Evolutionary conservation across 2,888 invertebrate genomes (phyloP).

Genomic region (Tiliacea citrago): DNA sequence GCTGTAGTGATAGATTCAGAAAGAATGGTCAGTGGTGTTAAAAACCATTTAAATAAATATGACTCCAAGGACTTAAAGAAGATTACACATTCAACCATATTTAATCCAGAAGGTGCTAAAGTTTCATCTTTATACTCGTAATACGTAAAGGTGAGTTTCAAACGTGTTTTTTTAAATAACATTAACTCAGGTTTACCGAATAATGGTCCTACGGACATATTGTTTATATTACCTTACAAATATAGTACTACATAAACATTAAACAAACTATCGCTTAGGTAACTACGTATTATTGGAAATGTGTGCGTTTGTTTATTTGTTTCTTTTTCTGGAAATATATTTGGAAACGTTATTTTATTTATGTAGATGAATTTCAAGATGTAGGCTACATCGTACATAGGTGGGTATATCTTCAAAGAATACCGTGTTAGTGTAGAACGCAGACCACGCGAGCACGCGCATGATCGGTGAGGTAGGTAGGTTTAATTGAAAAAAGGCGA

Average conservation of each 20-base stretch:
- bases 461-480: too few species aligned
- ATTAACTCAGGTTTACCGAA: slow-evolving; percentile 71
- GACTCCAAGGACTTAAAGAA: slow-evolving; percentile 20
- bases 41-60: slow-evolving; percentile 32
- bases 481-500: background rate
- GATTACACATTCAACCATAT: slow-evolving; percentile 14
- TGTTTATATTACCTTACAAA: slow-evolving; percentile 76
- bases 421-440: background rate
- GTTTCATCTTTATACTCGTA: slow-evolving; percentile 42
- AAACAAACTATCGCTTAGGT: slow-evolving; percentile 63
- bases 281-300: slow-evolving; percentile 50
- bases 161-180: slow-evolving; percentile 72
- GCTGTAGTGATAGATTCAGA: slow-evolving; percentile 34
- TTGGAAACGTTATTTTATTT: slow-evolving; percentile 43
- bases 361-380: slow-evolving; percentile 15
- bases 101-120: slow-evolving; percentile 14
- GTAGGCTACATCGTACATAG: slow-evolving; percentile 7
- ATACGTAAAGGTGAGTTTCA: slow-evolving; percentile 60
- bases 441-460: too few species aligned
- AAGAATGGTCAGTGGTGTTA: slow-evolving; percentile 25
- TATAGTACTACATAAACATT: slow-evolving; percentile 73
- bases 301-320: slow-evolving; percentile 55
- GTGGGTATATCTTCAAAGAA: background rate
- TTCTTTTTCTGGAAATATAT: slow-evolving; percentile 52
- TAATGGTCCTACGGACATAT: slow-evolving; percentile 65